Base-by-base conservation (phyloP, 2,797 vertebrate genomes). In the Micropoecilia bifurca region DNA sequence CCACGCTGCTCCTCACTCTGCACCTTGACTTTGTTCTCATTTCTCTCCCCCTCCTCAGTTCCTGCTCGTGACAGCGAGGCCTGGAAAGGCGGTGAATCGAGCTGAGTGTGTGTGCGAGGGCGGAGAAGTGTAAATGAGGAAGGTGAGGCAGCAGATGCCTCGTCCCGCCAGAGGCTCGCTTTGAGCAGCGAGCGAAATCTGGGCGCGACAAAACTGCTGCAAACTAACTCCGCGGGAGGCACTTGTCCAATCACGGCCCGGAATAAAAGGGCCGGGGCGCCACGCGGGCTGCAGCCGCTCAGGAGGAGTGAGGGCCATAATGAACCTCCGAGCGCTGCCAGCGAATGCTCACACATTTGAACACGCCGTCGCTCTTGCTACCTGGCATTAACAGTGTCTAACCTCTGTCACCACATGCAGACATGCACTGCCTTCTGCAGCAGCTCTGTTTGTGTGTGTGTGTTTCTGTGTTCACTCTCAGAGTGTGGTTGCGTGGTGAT, bases 161-260 rank as follows among this genome's bases (percentile, higher is more conserved):
- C 96, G 96, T 97, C 97, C 97, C 95, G 98, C 98, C 98, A 99
- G 98, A 99, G 98, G 98, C 98, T 98, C 86, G 96, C 95, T 94
- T 94, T 91, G 93, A 94, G 97, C 96, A 96, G 97, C 96, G 96
- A 97, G 97, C 94, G 96, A 99, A 98, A 98, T 98, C 97, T 97
- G 98, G 96, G 96, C 96, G 95, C 97, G 96, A 99, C 97, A 98
- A 98, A 99, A 99, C 97, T 98, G 97, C 98, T 97, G 97, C 97
- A 98, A 97, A 98, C 97, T 94, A 97, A 98, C 97, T 97, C 97
- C 95, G 96, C 97, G 96, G 98, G 98, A 97, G 97, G 97, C 96
- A 93, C 97, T 96, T 99, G 97, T 99, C 97, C 97, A 97, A 98
- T 98, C 97, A 98, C 96, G 97, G 97, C 96, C 96, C 94, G 95